phyloP scores from a whole-genome alignment of 2,888 invertebrate species.

The Invenusta paracnida region DNA sequence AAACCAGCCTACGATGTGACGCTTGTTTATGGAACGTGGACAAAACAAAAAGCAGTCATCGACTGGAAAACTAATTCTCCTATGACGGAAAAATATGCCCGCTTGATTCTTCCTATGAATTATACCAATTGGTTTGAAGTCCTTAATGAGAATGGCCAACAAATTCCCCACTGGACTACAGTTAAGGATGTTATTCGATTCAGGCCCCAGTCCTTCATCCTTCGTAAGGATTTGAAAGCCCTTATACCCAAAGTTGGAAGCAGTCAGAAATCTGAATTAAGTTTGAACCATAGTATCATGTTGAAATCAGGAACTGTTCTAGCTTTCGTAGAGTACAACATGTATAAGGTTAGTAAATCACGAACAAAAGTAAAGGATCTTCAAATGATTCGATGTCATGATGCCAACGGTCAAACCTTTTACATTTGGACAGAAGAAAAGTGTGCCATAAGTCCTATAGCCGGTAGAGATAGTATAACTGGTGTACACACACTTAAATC shows the following conservation, averaged over 20 bases:
- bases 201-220: conserved; percentile 31
- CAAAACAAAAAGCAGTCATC: neutral
- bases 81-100: conserved; percentile 5
- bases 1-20: neutral
- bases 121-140: conserved; percentile 34
- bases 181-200: conserved; percentile 37
- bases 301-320: conserved; percentile 28
- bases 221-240: conserved; percentile 35
- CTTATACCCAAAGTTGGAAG: neutral
- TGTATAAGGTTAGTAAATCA: conserved; percentile 31
- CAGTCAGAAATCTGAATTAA: neutral
- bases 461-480: conserved; percentile 38
- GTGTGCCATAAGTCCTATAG: conserved; percentile 34
- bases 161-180: conserved; percentile 39
- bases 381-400: conserved; percentile 31
- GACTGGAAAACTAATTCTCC: conserved; percentile 16
- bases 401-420: conserved; percentile 27
- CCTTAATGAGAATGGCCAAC: conserved; percentile 36
- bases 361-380: conserved; percentile 39
- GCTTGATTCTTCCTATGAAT: neutral
- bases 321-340: neutral
- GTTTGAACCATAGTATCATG: neutral
- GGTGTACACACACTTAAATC: conserved; percentile 41
- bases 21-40: neutral
- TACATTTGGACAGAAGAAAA: conserved; percentile 34